Evolutionary conservation across 2,888 invertebrate species (phyloP), one percentile per base, ranked within the genome.

Genomic region (Serripes groenlandicus): DNA sequence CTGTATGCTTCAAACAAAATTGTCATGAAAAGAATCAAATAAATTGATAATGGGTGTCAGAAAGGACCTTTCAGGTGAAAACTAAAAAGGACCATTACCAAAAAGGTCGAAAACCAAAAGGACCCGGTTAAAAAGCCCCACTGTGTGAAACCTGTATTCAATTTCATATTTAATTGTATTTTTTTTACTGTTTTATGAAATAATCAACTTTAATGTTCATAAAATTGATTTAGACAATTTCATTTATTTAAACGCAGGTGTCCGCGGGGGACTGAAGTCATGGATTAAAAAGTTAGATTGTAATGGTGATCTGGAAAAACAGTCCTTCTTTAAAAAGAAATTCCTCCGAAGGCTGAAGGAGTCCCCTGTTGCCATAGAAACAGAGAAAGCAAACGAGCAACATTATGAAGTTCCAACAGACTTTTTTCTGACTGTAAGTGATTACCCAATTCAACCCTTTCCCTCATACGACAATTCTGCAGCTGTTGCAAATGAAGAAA

Each of bases 341-440:
- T 93, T 93, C 56, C 78, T 93, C 5, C 72, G 89, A 23, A 85
- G 89, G 54, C 85, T 93, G 7, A 82, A 80, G 32, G 82, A 84
- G 3, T 91, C 92, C 0, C 88, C 89, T 9, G 90, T 93, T 76
- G 92, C 92, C 73, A 91, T 91, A 82, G 90, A 90, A 69, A 92
- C 92, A 26, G 92, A 92, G 18, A 91, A 90, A 75, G 92, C 92
- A 28, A 92, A 92, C 83, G 91, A 93, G 68, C 93, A 93, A 68
- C 93, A 93, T 83, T 93, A 93, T 87, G 92, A 93, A 89, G 92
- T 92, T 11, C 93, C 93, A 28, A 92, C 92, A 58, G 91, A 92
- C 35, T 92, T 92, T 73, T 93, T 92, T 77, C 81, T 87, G 26
- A 89, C 89, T 11, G 92, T 92, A 87, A 68, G 87, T 75, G 1